Evolutionary conservation across 92 coral and sea anemone species (phyloP), one percentile per base, ranked within the genome.

Genomic region (Isaurus tuberculatus): DNA sequence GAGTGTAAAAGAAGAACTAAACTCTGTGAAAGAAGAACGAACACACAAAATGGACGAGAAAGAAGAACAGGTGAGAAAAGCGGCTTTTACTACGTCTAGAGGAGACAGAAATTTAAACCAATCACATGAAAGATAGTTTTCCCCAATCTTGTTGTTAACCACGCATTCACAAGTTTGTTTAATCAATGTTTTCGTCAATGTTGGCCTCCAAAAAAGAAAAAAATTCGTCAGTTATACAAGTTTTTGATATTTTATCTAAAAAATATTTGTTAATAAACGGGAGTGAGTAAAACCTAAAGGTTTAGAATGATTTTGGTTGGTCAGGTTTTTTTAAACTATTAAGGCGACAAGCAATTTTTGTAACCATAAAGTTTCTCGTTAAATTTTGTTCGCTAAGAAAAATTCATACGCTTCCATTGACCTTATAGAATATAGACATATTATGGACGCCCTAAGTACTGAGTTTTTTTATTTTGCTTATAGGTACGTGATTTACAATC

Each of bases 21-120:
- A 48, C 15, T 69, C 84, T 1, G 73, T 42, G 10, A 64, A 61
- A 11, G 57, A 32, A 15, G 84, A 86, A 17, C 83, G 83, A 60
- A 79, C 40, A 28, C 75, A 78, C 42, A 71, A 55, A 10, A 79
- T 69, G 22, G 83, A 81, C n/a, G 82, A 86, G 55, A 79, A 73
- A 11, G 82, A 77, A 31, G 58, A 61, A 60, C 65, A 65, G 29
- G 66, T 84, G 25, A 80, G 79, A 37, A 26, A 2, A 7, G 25
- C 19, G 20, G 27, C 20, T 30, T 11, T 65, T 65, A 20, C 46
- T 40, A 7, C 46, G 46, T 40, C 10, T 40, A 40, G 46, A 40
- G 10, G 11, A 40, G 10, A 40, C 6, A 40, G 9, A 2, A 40
- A 40, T 40, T 40, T 40, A 13, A 40, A 40, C 6, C 9, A 40